Percentiles rank a stretch among this genome's conserved stretches.
These are phyloP conservation scores for Ptychoptera contaminata DNA, from an alignment of 2,888 invertebrate species.

Conservation along the genomic window DNA sequence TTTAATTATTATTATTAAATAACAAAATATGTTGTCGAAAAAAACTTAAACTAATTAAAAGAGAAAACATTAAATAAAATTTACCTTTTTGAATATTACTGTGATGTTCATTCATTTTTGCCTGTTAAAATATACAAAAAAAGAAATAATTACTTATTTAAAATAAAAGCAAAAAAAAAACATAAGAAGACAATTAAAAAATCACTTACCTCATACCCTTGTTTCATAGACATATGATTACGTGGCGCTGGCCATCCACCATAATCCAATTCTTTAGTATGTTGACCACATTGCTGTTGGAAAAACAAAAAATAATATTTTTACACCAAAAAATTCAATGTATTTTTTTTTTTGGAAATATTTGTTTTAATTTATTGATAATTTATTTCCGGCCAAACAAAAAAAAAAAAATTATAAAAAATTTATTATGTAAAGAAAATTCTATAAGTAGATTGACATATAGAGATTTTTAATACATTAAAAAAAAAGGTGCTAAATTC, in stretches of 20 bases:
- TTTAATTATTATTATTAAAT: too few relatives aligned
- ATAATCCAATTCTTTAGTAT: slow-evolving; percentile 31
- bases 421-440: neutral
- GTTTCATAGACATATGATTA: slow-evolving; percentile 31
- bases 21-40: too few relatives aligned
- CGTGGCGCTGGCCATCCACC: slow-evolving; percentile 29
- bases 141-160: neutral
- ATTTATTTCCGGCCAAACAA: neutral
- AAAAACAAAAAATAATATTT: slow-evolving; percentile 1
- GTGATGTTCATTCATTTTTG: slow-evolving; percentile 33
- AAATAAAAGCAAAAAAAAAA: neutral
- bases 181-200: neutral
- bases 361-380: slow-evolving; percentile 4
- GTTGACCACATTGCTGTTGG: slow-evolving; percentile 23
- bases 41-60: too few relatives aligned
- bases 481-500: neutral
- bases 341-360: too few relatives aligned
- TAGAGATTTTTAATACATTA: neutral
- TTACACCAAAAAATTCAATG: neutral
- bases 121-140: slow-evolving; percentile 19
- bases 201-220: slow-evolving; percentile 28
- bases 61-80: too few relatives aligned
- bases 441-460: neutral
- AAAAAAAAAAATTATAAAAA: neutral
- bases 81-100: slow-evolving; percentile 32